These are phyloP conservation scores for Phoeniculus purpureus DNA, from an alignment of 2,797 vertebrate genomes.

Conservation along the genomic window DNA sequence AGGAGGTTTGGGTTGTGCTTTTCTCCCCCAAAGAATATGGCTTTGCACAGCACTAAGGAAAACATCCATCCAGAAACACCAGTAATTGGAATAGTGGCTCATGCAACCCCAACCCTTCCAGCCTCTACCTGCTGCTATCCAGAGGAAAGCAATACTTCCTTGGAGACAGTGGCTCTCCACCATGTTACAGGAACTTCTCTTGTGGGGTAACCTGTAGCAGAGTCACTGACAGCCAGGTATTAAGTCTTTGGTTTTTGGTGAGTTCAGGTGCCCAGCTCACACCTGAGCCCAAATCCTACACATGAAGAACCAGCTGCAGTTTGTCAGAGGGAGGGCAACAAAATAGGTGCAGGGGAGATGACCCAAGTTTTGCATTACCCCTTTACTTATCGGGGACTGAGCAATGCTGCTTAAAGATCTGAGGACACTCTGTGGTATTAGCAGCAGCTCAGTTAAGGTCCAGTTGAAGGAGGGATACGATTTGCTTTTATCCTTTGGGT, in stretches of 20 bases:
- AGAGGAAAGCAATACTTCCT: not conserved
- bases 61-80: slow-evolving; percentile 41
- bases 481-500: not conserved
- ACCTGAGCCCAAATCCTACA: not conserved
- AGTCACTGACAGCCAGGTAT: not conserved
- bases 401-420: not conserved
- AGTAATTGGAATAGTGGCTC: not conserved
- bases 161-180: not conserved
- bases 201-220: not conserved
- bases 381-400: not conserved
- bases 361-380: not conserved
- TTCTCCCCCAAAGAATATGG: not conserved
- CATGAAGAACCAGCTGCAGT: not conserved
- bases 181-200: not conserved
- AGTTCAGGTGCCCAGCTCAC: not conserved
- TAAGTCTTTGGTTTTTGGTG: not conserved
- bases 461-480: not conserved
- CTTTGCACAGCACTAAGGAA: slow-evolving; percentile 3
- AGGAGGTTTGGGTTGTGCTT: not conserved
- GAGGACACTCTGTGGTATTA: not conserved
- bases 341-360: not conserved
- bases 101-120: not conserved
- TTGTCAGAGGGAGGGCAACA: not conserved
- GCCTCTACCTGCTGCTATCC: not conserved
- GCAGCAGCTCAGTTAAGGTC: not conserved